These are phyloP conservation scores for Ips nitidus DNA, from an alignment of 1,140 invertebrate species.

Conservation along the genomic window DNA sequence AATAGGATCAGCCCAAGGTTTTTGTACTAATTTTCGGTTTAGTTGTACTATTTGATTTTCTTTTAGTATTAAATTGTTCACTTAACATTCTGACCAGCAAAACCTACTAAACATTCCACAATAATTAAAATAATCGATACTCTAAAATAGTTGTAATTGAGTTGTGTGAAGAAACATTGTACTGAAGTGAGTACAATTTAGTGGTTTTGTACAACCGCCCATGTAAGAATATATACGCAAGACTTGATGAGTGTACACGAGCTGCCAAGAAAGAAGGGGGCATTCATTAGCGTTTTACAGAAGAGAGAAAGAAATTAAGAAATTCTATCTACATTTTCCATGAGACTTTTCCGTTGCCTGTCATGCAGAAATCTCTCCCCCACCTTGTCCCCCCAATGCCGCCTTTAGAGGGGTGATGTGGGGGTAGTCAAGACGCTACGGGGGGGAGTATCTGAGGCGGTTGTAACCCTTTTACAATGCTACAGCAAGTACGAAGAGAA, in stretches of 20 bases:
- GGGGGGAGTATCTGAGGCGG: constrained; percentile 16
- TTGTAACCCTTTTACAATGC: constrained; percentile 34
- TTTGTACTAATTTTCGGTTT: constrained; percentile 6
- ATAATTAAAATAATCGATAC: too few species aligned
- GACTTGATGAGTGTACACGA: constrained; percentile 36
- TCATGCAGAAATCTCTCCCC: constrained; percentile 35
- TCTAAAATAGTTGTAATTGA: too few species aligned
- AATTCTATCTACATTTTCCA: constrained; percentile 38
- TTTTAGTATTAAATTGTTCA: neutral
- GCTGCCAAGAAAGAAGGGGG: constrained; percentile 31
- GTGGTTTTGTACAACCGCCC: neutral
- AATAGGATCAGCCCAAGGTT: constrained; percentile 1
- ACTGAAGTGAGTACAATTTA: constrained; percentile 16
- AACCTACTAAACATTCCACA: too few species aligned
- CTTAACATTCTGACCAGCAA: too few species aligned
- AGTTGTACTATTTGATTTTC: neutral
- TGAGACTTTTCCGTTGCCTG: constrained; percentile 31
- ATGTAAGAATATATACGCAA: constrained; percentile 38
- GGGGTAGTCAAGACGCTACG: constrained; percentile 5
- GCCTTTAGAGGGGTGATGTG: neutral
- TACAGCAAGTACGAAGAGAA: constrained; percentile 35
- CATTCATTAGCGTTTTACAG: constrained; percentile 40
- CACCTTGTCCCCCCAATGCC: neutral
- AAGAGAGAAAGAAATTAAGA: constrained; percentile 40
- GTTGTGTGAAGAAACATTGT: constrained; percentile 1